Conservation (phyloP, 2,888 invertebrate species). For the Caenorhabditis sp. region DNA sequence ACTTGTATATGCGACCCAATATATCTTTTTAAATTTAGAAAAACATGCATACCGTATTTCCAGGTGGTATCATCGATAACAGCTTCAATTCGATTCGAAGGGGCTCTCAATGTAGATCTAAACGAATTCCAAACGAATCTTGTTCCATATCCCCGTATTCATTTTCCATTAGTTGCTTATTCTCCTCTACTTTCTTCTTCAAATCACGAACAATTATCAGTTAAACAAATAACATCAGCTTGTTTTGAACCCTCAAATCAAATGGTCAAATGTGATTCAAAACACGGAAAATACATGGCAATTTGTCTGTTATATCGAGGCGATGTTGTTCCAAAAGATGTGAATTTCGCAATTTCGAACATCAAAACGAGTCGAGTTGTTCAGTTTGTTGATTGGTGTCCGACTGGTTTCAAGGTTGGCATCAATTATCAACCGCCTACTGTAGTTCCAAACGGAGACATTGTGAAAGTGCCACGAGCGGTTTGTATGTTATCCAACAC, state of each 20-base stretch:
- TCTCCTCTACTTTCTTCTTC: constrained; percentile 66
- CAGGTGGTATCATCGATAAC: constrained; percentile 89
- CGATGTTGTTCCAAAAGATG: constrained; percentile 90
- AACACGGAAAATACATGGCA: constrained; percentile 75
- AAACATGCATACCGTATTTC: too few relatives aligned
- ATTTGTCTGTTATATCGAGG: constrained; percentile 76
- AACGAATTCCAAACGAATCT: constrained; percentile 78
- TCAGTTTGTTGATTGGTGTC: constrained; percentile 81
- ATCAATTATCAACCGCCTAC: constrained; percentile 78
- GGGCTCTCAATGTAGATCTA: constrained; percentile 87
- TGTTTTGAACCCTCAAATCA: constrained; percentile 85
- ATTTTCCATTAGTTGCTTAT: constrained; percentile 82
- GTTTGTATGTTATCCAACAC: constrained; percentile 89
- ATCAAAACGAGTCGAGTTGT: constrained; percentile 88
- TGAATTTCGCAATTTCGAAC: constrained; percentile 89
- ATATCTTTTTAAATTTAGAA: too few relatives aligned
- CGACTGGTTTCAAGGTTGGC: constrained; percentile 68
- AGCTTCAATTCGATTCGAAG: constrained; percentile 87
- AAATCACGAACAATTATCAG: constrained; percentile 57
- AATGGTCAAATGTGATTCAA: constrained; percentile 86
- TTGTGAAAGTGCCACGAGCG: constrained; percentile 78
- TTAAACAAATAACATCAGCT: constrained; percentile 87
- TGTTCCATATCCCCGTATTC: constrained; percentile 88
- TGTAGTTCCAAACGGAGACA: constrained; percentile 90
- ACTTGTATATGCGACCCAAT: too few relatives aligned